Evolutionary conservation across 2,113 vertebrate species (phyloP).

Genomic region (Mormyrus lacerda): DNA sequence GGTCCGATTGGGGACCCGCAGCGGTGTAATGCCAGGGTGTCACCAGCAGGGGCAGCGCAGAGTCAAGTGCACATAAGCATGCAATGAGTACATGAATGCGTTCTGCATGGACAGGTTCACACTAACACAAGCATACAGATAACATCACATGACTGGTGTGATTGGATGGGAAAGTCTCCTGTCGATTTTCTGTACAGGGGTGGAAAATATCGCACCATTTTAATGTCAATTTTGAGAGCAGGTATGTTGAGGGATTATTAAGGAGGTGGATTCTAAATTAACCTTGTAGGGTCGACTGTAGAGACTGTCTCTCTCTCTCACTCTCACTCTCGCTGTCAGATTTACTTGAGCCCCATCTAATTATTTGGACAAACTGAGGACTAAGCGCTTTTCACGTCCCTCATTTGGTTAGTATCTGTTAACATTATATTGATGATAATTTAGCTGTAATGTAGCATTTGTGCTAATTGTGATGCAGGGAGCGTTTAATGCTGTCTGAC

Average conservation of each 20-base stretch:
- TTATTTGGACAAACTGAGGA: constrained; percentile 3
- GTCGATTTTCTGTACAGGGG: background rate
- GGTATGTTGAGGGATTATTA: background rate
- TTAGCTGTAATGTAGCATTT: constrained; percentile 9
- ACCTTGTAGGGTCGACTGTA: background rate
- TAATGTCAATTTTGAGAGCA: background rate
- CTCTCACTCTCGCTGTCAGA: background rate
- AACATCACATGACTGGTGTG: background rate
- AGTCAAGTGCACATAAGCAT: background rate
- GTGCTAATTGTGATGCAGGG: constrained; percentile 10
- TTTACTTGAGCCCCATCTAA: background rate
- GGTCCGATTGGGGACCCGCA: background rate
- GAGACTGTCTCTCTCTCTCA: background rate
- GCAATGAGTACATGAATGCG: background rate
- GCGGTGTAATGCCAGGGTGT: background rate
- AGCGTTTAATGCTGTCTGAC: background rate
- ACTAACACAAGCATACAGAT: background rate
- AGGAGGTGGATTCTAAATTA: background rate
- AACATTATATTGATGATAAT: constrained; percentile 12
- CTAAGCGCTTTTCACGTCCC: constrained; percentile 4
- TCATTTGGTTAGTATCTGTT: constrained; percentile 14
- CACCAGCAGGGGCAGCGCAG: background rate
- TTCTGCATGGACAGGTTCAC: background rate
- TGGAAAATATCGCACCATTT: background rate
- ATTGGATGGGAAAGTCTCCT: background rate